Conservation (phyloP, 2,797 vertebrate species). For the Nyctalus aviator region DNA sequence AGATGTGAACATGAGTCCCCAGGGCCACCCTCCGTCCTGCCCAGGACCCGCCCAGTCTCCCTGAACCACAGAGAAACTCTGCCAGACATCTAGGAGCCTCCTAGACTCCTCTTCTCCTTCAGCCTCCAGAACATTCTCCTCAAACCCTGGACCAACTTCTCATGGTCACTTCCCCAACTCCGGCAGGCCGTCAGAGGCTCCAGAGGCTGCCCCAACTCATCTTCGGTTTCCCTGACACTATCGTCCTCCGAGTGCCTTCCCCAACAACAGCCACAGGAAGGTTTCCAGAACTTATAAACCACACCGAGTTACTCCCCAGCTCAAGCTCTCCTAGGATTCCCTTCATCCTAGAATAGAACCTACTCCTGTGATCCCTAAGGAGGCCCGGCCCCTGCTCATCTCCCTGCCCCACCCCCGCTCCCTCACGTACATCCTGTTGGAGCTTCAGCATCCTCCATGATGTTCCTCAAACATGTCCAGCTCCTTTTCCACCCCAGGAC, state of each 20-base stretch:
- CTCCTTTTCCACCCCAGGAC: neutral
- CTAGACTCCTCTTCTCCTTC: neutral
- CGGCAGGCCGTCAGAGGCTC: neutral
- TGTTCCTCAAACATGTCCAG: neutral
- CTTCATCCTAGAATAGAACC: neutral
- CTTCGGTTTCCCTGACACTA: neutral
- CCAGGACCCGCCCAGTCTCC: neutral
- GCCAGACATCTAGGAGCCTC: neutral
- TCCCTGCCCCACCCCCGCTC: neutral
- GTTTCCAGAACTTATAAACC: conserved; percentile 15
- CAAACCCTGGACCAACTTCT: neutral
- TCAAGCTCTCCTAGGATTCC: neutral
- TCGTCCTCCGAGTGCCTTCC: neutral
- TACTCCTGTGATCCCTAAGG: neutral
- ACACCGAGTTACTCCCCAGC: neutral
- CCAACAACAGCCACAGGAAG: neutral
- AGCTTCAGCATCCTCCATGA: neutral
- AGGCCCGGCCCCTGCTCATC: neutral
- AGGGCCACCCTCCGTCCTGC: neutral
- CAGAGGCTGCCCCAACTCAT: neutral
- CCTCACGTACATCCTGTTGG: accelerated
- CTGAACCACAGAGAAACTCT: neutral
- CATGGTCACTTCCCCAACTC: neutral
- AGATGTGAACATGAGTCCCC: conserved; percentile 75
- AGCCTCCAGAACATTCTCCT: neutral